Evolutionary conservation across 2,797 vertebrate genomes (phyloP).

Genomic region (Chanos chanos): DNA sequence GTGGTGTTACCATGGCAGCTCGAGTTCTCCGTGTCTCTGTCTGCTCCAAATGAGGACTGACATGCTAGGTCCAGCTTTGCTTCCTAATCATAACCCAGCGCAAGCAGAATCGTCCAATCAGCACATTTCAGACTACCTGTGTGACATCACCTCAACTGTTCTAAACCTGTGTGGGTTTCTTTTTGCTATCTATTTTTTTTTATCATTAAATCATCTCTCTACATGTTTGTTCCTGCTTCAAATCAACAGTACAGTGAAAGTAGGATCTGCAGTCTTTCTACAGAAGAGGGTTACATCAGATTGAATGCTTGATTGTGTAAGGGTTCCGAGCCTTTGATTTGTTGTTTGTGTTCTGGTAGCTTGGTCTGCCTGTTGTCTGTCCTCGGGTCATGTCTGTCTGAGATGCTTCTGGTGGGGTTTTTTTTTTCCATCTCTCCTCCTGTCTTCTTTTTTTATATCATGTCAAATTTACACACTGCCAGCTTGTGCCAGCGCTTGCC

Average conservation of each 20-base stretch:
- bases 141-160: constrained; percentile 23
- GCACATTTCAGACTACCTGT: constrained; percentile 40
- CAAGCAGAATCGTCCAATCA: constrained; percentile 40
- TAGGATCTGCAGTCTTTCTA: too few relatives aligned
- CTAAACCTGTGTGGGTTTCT: too few relatives aligned
- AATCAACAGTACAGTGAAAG: too few relatives aligned
- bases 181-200: too few relatives aligned
- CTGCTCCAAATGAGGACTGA: constrained; percentile 45
- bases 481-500: constrained; percentile 6
- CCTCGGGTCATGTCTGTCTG: constrained; percentile 45
- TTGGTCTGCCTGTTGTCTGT: constrained; percentile 27
- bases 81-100: constrained; percentile 42
- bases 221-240: too few relatives aligned
- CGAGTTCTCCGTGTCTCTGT: constrained; percentile 40
- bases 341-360: constrained; percentile 30
- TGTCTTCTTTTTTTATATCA: constrained; percentile 30
- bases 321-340: too few relatives aligned
- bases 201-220: too few relatives aligned
- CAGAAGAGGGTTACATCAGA: too few relatives aligned
- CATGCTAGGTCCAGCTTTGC: constrained; percentile 42
- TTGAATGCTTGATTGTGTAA: too few relatives aligned
- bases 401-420: constrained; percentile 24
- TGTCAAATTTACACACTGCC: constrained; percentile 36
- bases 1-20: constrained; percentile 41
- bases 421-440: constrained; percentile 22